Evolutionary conservation across 2,888 invertebrate genomes (phyloP).

Genomic region (Fragum sueziense): DNA sequence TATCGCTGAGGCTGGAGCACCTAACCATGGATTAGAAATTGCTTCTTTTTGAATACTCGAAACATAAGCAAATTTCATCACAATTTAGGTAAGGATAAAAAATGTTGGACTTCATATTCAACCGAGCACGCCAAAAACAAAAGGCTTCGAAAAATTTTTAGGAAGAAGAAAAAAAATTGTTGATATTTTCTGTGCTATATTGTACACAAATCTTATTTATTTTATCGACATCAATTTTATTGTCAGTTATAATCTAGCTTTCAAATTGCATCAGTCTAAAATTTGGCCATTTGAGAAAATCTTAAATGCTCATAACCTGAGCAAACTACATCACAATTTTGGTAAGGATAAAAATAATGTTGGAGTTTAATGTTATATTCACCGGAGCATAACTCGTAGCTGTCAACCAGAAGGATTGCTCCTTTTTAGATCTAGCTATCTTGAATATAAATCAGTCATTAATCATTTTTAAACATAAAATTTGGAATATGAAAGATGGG

Average conservation of each 20-base stretch:
- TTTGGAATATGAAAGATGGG: conserved; percentile 6
- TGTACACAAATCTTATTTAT: background rate
- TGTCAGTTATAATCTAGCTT: background rate
- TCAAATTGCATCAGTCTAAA: background rate
- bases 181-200: background rate
- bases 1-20: too few relatives aligned
- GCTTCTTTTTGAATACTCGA: too few relatives aligned
- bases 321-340: too few relatives aligned
- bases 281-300: background rate
- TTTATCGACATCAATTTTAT: background rate
- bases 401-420: conserved; percentile 16
- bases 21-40: too few relatives aligned
- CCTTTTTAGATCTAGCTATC: conserved; percentile 14
- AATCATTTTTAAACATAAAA: conserved; percentile 21
- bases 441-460: conserved; percentile 20
- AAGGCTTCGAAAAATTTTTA: background rate
- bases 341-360: background rate
- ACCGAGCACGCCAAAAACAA: background rate
- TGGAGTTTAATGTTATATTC: conserved; percentile 4
- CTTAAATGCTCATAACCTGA: too few relatives aligned
- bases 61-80: too few relatives aligned
- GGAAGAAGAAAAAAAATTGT: background rate
- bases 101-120: background rate
- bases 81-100: background rate
- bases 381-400: background rate